These are phyloP conservation scores for Gila robusta DNA, from an alignment of 2,797 vertebrate species.

Conservation along the genomic window DNA sequence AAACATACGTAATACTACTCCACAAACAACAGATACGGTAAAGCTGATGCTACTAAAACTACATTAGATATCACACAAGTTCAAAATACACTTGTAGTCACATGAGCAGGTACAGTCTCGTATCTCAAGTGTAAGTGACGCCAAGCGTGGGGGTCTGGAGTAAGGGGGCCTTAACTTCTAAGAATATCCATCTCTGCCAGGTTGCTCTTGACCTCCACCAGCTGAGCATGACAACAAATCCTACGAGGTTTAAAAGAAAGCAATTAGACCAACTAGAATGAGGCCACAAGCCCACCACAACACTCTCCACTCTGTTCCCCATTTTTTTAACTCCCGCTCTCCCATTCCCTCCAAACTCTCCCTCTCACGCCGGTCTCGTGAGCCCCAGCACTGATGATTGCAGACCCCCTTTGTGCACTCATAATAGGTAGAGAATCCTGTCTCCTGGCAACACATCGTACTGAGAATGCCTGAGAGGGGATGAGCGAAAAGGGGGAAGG, in stretches of 20 bases:
- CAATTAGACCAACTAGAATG: conserved; percentile 30
- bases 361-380: conserved; percentile 61
- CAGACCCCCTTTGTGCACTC: conserved; percentile 75
- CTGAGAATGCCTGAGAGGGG: conserved; percentile 71
- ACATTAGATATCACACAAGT: background rate
- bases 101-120: background rate
- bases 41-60: background rate
- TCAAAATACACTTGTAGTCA: conserved; percentile 9
- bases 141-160: background rate
- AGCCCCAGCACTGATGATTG: conserved; percentile 71
- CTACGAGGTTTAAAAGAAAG: conserved; percentile 12
- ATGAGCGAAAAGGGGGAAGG: conserved; percentile 50
- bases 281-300: conserved; percentile 35
- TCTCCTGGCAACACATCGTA: conserved; percentile 85
- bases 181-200: conserved; percentile 61
- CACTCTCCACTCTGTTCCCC: background rate
- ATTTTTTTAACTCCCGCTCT: background rate
- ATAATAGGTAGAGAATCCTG: conserved; percentile 81
- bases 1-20: conserved; percentile 3
- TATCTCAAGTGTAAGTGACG: background rate
- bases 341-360: conserved; percentile 42
- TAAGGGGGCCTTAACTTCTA: conserved; percentile 27
- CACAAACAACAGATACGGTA: background rate
- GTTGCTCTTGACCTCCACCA: conserved; percentile 37
- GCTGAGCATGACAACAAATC: conserved; percentile 62